These are phyloP conservation scores for Danaus melanippus DNA, from an alignment of 1,140 invertebrate species.

Conservation along the genomic window DNA sequence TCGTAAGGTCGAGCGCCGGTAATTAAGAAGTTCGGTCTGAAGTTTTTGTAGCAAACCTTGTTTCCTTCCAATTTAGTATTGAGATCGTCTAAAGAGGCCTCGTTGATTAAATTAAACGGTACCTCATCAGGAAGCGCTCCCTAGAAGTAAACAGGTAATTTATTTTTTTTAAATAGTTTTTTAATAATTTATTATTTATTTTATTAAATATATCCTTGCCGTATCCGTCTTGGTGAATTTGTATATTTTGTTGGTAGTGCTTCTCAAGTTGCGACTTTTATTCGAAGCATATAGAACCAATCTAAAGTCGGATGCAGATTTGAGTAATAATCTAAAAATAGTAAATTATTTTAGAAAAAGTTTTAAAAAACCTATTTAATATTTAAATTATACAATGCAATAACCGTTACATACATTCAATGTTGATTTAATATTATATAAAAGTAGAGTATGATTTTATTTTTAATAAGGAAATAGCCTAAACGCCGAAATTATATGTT, in stretches of 20 bases:
- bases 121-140: constrained; percentile 75
- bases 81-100: constrained; percentile 76
- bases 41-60: constrained; percentile 69
- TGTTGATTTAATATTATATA: neutral
- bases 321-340: constrained; percentile 36
- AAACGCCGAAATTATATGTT: neutral
- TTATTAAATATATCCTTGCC: constrained; percentile 22
- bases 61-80: constrained; percentile 66
- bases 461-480: no score
- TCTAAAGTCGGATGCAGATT: constrained; percentile 46
- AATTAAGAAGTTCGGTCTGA: constrained; percentile 80
- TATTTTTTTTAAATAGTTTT: neutral
- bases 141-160: constrained; percentile 33
- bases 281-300: constrained; percentile 75
- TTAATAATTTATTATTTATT: no score
- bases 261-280: constrained; percentile 36
- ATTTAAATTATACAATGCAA: neutral
- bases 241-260: constrained; percentile 30
- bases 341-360: constrained; percentile 5
- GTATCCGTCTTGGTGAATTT: constrained; percentile 50
- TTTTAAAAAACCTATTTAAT: neutral
- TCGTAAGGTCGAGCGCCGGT: constrained; percentile 75
- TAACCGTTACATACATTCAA: no score
- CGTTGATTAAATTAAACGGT: constrained; percentile 75
- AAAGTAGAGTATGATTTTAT: neutral